A percentile compares a stretch with the other conserved stretches of the same genome.
Conservation (phyloP, 1,140 invertebrate species). For the Drosophila tani region DNA sequence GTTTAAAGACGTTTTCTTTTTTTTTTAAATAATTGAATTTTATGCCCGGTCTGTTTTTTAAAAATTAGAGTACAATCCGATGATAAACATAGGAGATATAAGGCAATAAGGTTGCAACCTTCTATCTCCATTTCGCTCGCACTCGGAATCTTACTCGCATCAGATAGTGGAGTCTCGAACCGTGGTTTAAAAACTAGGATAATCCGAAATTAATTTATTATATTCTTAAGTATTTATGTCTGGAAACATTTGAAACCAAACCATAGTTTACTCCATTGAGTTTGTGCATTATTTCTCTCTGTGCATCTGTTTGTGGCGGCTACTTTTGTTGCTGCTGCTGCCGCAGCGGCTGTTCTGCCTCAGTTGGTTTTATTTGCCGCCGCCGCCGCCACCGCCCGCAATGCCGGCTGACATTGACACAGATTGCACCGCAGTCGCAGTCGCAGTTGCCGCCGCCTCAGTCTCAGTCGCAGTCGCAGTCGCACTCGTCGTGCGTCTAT, state of each 20-base stretch:
- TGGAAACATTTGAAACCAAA: not conserved
- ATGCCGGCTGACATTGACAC: conserved; percentile 81
- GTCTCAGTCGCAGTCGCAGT: conserved; percentile 21
- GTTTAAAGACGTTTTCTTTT: no score
- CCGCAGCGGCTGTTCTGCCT: conserved; percentile 68
- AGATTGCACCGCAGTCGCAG: conserved; percentile 59
- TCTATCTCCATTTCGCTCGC: no score
- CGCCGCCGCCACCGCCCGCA: conserved; percentile 56
- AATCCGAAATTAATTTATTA: no score
- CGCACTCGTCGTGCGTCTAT: conserved; percentile 56
- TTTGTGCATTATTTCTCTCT: not conserved
- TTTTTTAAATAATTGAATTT: no score
- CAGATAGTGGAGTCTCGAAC: no score
- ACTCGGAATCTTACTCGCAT: no score
- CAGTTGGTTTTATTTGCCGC: conserved; percentile 70
- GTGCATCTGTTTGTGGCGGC: conserved; percentile 32
- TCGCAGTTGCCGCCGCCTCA: conserved; percentile 7
- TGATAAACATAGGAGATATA: no score
- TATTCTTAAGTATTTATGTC: no score
- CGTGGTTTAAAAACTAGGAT: no score
- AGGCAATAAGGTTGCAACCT: no score
- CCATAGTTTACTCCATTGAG: not conserved
- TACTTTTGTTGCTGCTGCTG: conserved; percentile 27
- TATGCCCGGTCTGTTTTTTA: no score
- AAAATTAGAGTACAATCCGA: no score